phyloP scores from a whole-genome alignment of 2,888 invertebrate species.

The Dexiosoma caninum region DNA sequence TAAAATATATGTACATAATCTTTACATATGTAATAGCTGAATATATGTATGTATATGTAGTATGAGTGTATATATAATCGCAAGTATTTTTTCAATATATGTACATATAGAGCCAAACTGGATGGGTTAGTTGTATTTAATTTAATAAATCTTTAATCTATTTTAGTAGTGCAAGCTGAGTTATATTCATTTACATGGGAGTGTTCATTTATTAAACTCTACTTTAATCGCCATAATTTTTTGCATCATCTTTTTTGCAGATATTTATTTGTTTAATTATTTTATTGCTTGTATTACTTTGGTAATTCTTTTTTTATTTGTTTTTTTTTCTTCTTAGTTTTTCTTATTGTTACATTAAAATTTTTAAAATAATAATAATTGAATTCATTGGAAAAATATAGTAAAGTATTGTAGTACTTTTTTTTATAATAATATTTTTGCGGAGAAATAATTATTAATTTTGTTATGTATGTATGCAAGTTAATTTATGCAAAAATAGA shows the following conservation, averaged over 20 bases:
- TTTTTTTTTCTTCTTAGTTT: background rate
- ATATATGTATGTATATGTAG: no score
- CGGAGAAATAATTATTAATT: constrained; percentile 17
- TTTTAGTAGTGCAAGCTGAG: no score
- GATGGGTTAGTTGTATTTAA: no score
- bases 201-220: background rate
- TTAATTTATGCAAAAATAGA: constrained; percentile 42
- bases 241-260: background rate
- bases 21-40: no score
- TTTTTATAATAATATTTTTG: constrained; percentile 34
- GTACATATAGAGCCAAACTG: background rate
- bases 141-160: no score
- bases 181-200: background rate
- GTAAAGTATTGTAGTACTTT: constrained; percentile 61
- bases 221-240: background rate
- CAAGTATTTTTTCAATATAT: background rate
- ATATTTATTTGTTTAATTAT: constrained; percentile 61
- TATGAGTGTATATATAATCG: background rate
- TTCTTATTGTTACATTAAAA: constrained; percentile 18
- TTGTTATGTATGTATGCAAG: constrained; percentile 56
- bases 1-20: no score
- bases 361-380: background rate
- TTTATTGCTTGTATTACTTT: background rate
- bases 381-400: constrained; percentile 51
- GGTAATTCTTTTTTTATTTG: background rate